phyloP scores from a whole-genome alignment of 2,888 invertebrate species.

The Globia sparganii region DNA sequence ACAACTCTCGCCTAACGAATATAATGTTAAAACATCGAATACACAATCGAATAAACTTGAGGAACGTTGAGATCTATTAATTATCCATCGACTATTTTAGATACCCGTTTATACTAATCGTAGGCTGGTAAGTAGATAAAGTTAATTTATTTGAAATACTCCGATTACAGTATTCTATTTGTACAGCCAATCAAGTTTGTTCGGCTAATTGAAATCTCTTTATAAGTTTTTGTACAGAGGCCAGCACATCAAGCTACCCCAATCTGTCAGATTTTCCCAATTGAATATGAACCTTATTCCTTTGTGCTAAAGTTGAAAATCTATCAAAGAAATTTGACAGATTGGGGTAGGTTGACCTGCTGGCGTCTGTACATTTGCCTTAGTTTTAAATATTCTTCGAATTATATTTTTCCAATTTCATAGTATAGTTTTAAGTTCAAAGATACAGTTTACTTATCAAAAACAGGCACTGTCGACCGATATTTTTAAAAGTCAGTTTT shows the following conservation, averaged over 20 bases:
- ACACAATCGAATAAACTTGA: conserved; percentile 75
- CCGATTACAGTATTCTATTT: conserved; percentile 31
- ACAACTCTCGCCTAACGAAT: conserved; percentile 76
- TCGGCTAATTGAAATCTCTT: conserved; percentile 22
- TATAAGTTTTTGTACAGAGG: conserved; percentile 56
- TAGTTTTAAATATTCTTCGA: conserved; percentile 32
- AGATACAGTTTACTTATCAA: conserved; percentile 53
- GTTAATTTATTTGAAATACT: conserved; percentile 40
- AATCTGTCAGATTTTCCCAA: too few species aligned
- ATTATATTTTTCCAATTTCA: conserved; percentile 35
- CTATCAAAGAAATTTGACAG: too few species aligned
- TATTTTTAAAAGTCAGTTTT: conserved; percentile 50
- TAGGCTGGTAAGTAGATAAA: conserved; percentile 44
- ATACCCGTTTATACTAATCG: conserved; percentile 63
- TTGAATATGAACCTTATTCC: too few species aligned
- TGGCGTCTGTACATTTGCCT: conserved; percentile 44
- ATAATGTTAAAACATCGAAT: conserved; percentile 78
- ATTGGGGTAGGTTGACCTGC: too few species aligned
- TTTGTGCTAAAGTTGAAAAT: too few species aligned
- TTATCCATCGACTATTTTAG: conserved; percentile 68
- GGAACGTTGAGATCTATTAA: conserved; percentile 79
- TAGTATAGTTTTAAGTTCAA: conserved; percentile 35
- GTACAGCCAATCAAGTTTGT: conserved; percentile 14
- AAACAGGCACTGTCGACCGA: conserved; percentile 72
- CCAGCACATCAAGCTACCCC: too few species aligned